Conservation (phyloP, 2,888 invertebrate species). For the Hypomecis atomaria region DNA sequence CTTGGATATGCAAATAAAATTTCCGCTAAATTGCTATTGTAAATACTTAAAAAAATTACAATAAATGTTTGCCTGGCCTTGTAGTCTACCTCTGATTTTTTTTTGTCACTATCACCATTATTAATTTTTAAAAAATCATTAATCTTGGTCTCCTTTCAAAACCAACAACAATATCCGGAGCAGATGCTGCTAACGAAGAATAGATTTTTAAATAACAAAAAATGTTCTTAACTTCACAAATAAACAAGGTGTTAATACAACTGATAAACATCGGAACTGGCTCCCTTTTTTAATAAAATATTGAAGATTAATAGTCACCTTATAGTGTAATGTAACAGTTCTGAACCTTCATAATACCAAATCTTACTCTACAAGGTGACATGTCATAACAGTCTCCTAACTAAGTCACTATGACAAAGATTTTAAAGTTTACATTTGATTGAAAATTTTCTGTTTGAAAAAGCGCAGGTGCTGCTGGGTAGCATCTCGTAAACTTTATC, state of each 20-base stretch:
- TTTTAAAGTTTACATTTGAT: slow-evolving; percentile 44
- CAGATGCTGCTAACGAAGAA: slow-evolving; percentile 68
- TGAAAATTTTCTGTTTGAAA: slow-evolving; percentile 43
- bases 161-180: slow-evolving; percentile 61
- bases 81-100: neutral
- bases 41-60: too few relatives aligned
- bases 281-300: slow-evolving; percentile 76
- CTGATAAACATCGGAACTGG: slow-evolving; percentile 74
- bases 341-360: slow-evolving; percentile 73
- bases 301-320: slow-evolving; percentile 81
- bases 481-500: slow-evolving; percentile 71
- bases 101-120: slow-evolving; percentile 43
- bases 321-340: slow-evolving; percentile 78
- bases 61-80: neutral
- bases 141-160: slow-evolving; percentile 50
- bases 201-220: slow-evolving; percentile 61
- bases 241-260: slow-evolving; percentile 81
- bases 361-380: slow-evolving; percentile 74
- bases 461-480: slow-evolving; percentile 77
- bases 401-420: slow-evolving; percentile 30
- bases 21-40: too few relatives aligned
- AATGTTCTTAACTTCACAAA: slow-evolving; percentile 61
- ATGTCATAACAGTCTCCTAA: slow-evolving; percentile 49
- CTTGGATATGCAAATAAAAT: too few relatives aligned
- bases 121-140: slow-evolving; percentile 52